Evolutionary conservation across 2,797 vertebrate genomes (phyloP), one percentile per base, ranked within the genome.

Genomic region (Anisognathus igniventris): DNA sequence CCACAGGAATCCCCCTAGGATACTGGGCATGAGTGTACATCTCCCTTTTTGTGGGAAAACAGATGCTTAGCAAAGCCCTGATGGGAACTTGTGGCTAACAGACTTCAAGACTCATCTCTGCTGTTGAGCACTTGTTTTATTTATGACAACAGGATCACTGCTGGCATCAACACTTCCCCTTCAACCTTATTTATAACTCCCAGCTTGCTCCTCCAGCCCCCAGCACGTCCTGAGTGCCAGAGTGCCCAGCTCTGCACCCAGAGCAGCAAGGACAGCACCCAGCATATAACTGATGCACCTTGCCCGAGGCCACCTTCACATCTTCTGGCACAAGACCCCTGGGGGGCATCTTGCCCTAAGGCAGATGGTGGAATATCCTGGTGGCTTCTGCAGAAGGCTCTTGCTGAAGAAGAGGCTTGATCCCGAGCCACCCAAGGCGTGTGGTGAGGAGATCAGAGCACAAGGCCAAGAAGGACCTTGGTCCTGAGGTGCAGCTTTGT

Each of bases 1-100:
- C 18, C 30, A 42, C 42, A 50, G 37, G 53, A 72, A 10, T 42
- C n/a, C 53, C 62, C 23, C 25, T 0, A 5, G 7, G 6, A 21
- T 16, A 16, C 16, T 1, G 0, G 21, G 28, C 44, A n/a, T 0
- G 1, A 45, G 35, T 75, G 30, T 2, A 1, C 0, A 0, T n/a
- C 51, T 57, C 31, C 45, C 3, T 0, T 68, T 73, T 10, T 44
- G 6, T 61, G 76, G 53, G 40, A 39, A 70, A 76, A 24, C 7
- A 33, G 24, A 28, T 30, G 11, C 37, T 82, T 24, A 45, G 40
- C 56, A 50, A 77, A 58, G 42, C 27, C 12, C n/a, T 44, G n/a
- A 13, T 58, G 42, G 58, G 65, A 28, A 47, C 37, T 17, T 93
- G 70, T 40, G 73, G 80, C 70, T 80, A 33, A 28, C n/a, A 75